These are phyloP conservation scores for Anoncus sp. DNA, from an alignment of 2,888 invertebrate species.

Conservation along the genomic window DNA sequence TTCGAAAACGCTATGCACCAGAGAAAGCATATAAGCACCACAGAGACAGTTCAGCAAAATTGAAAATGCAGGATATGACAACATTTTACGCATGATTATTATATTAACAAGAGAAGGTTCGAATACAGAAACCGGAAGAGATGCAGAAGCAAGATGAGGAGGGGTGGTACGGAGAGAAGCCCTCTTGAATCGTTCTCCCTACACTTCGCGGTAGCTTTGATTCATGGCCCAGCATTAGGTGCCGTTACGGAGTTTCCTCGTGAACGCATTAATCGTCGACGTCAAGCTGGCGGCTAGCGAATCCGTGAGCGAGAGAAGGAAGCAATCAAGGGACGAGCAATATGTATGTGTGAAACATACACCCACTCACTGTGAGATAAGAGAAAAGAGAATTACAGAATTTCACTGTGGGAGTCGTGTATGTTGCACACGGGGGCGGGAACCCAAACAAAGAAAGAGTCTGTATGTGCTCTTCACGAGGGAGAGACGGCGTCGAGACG, in stretches of 20 bases:
- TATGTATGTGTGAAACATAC: background rate
- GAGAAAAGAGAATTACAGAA: conserved; percentile 59
- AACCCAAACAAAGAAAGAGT: conserved; percentile 54
- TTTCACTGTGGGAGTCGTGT: conserved; percentile 44
- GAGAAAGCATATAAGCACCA: background rate
- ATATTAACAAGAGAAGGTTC: conserved; percentile 6
- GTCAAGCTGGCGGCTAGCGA: conserved; percentile 38
- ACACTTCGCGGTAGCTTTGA: conserved; percentile 55
- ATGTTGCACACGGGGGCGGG: background rate
- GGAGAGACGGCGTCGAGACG: conserved; percentile 45
- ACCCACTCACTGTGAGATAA: background rate
- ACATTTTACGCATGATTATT: conserved; percentile 12
- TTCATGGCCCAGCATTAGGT: conserved; percentile 58
- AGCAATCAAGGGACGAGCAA: conserved; percentile 15
- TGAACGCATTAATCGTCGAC: conserved; percentile 59
- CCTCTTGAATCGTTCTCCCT: conserved; percentile 38
- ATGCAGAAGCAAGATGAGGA: conserved; percentile 2
- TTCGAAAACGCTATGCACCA: background rate
- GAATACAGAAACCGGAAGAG: background rate
- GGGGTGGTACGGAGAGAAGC: conserved; percentile 14
- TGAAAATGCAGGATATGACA: background rate
- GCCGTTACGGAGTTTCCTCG: conserved; percentile 59
- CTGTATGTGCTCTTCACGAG: conserved; percentile 39
- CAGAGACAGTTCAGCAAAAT: background rate
- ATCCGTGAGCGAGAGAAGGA: conserved; percentile 17